A percentile compares a stretch with the other conserved stretches of the same genome.
Conservation (phyloP, 2,113 vertebrate species). For the Microcebus murinus region DNA sequence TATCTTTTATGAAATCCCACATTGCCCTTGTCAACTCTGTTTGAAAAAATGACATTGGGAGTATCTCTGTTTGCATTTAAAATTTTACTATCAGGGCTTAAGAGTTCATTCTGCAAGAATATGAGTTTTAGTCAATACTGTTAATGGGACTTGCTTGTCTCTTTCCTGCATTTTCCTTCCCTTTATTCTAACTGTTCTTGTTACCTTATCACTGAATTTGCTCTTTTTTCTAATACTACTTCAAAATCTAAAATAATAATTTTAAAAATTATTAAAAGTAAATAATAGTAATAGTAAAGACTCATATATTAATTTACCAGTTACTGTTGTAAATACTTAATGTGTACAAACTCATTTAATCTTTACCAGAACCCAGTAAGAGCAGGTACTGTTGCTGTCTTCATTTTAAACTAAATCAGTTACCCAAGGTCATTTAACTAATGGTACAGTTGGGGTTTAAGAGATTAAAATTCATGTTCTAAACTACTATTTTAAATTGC, state of each 20-base stretch:
- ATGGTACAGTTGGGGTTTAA: neutral
- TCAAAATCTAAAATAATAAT: conserved; percentile 24
- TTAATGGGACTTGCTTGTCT: neutral
- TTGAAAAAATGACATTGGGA: conserved; percentile 8
- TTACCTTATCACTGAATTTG: neutral
- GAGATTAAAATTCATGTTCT: neutral
- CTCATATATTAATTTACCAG: neutral
- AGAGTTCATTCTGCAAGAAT: neutral
- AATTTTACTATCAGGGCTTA: neutral
- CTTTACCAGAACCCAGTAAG: neutral
- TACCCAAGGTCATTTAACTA: neutral
- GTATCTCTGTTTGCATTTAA: neutral
- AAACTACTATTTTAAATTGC: neutral
- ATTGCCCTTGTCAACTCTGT: neutral
- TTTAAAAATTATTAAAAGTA: neutral
- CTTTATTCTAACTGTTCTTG: neutral
- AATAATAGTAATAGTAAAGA: neutral
- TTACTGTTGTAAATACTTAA: neutral
- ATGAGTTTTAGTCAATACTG: neutral
- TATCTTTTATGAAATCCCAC: neutral
- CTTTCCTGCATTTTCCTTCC: neutral
- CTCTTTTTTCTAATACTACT: neutral
- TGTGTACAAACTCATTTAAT: neutral
- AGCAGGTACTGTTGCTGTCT: neutral
- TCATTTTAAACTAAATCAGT: conserved; percentile 25